These are phyloP conservation scores for Amphipyra tragopoginis DNA, from an alignment of 2,888 invertebrate species.

Conservation along the genomic window DNA sequence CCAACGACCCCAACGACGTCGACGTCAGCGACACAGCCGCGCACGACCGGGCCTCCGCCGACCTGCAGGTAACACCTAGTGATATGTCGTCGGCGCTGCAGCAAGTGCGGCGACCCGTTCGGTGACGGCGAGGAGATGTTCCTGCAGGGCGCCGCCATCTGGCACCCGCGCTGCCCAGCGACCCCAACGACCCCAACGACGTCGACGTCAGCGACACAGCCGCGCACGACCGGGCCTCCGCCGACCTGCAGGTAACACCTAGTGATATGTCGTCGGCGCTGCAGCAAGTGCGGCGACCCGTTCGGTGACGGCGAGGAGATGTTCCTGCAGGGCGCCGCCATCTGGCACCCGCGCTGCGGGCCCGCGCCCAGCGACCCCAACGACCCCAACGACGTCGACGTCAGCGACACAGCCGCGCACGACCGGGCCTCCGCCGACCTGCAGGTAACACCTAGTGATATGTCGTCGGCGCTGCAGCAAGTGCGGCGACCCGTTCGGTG, in stretches of 20 bases:
- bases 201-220: constrained; percentile 90
- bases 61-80: constrained; percentile 95
- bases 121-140: constrained; percentile 99
- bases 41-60: constrained; percentile 94
- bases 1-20: constrained; percentile 75
- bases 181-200: constrained; percentile 90
- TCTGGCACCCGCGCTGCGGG: constrained; percentile 98
- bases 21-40: constrained; percentile 88
- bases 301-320: constrained; percentile 99
- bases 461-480: constrained; percentile 98
- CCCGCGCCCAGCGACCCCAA: constrained; percentile 94
- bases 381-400: constrained; percentile 88
- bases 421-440: constrained; percentile 95
- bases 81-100: too few species aligned
- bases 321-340: constrained; percentile 97
- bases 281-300: constrained; percentile 98
- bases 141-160: constrained; percentile 97
- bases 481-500: constrained; percentile 99
- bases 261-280: too few species aligned
- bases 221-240: constrained; percentile 92
- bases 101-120: constrained; percentile 99
- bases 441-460: too few species aligned
- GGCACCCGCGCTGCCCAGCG: constrained; percentile 98
- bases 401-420: constrained; percentile 87
- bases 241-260: constrained; percentile 95